Evolutionary conservation across 2,888 invertebrate genomes (phyloP).

Genomic region (Exephanes ischioxanthus): DNA sequence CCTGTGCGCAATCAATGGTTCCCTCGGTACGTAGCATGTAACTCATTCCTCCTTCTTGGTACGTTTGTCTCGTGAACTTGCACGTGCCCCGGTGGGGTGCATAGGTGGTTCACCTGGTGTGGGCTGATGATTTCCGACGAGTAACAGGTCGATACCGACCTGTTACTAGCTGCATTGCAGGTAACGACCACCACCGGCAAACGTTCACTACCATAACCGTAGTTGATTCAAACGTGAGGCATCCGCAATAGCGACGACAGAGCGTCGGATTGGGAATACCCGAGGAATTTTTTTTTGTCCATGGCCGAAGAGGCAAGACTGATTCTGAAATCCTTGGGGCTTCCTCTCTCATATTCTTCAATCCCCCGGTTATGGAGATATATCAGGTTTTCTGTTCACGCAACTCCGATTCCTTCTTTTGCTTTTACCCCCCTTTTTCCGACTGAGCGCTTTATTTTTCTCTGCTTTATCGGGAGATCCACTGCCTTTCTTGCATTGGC

Average conservation of each 20-base stretch:
- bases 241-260: neutral
- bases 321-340: neutral
- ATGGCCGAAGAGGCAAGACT: neutral
- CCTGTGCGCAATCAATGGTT: conserved; percentile 1
- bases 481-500: neutral
- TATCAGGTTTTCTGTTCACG: conserved; percentile 21
- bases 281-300: neutral
- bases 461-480: conserved; percentile 15
- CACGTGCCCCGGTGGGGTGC: conserved; percentile 51
- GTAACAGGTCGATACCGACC: conserved; percentile 80
- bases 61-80: conserved; percentile 51
- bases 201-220: conserved; percentile 10
- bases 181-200: conserved; percentile 71
- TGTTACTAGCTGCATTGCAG: conserved; percentile 80
- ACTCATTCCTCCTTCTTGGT: neutral
- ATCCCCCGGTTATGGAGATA: neutral
- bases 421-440: conserved; percentile 7
- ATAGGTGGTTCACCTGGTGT: conserved; percentile 73
- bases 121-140: conserved; percentile 78
- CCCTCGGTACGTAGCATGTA: conserved; percentile 8
- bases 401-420: conserved; percentile 9
- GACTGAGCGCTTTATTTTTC: neutral
- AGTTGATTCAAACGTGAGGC: conserved; percentile 19
- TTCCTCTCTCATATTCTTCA: conserved; percentile 10
- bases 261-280: neutral